Evolutionary conservation across 2,113 vertebrate genomes (phyloP).

Genomic region (Otis tarda): DNA sequence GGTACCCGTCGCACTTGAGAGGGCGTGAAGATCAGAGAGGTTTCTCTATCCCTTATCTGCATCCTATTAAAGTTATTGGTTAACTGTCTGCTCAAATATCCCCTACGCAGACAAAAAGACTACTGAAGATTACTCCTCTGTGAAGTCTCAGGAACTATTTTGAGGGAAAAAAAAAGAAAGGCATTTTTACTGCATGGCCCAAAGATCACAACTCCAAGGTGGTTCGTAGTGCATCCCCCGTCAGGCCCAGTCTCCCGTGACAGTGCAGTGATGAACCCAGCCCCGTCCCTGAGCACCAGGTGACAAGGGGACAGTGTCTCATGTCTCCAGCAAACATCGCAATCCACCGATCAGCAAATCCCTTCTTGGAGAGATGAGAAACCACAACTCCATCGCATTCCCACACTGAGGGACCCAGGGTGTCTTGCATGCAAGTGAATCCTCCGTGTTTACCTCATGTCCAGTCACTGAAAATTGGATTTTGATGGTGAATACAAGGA

Average conservation of each 20-base stretch:
- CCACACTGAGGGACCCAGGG: accelerated
- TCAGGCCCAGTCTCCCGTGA: neutral
- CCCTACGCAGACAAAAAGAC: neutral
- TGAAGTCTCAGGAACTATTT: neutral
- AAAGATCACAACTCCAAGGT: neutral
- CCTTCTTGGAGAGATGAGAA: neutral
- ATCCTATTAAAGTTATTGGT: neutral
- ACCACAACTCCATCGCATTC: neutral
- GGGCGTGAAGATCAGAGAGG: neutral
- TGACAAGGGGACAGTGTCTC: neutral
- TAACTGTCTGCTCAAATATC: neutral
- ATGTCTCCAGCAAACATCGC: neutral
- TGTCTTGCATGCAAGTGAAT: neutral
- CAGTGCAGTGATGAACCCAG: neutral
- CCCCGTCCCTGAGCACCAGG: accelerated
- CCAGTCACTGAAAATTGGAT: neutral
- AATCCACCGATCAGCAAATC: neutral
- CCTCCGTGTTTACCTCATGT: neutral
- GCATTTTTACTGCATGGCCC: neutral
- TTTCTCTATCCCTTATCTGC: neutral
- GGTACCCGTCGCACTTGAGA: accelerated
- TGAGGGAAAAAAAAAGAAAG: neutral
- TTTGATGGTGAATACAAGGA: neutral
- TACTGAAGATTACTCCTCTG: neutral
- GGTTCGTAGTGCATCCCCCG: accelerated